Evolutionary conservation across 2,888 invertebrate species (phyloP).

Genomic region (Eristalinus aeneus): DNA sequence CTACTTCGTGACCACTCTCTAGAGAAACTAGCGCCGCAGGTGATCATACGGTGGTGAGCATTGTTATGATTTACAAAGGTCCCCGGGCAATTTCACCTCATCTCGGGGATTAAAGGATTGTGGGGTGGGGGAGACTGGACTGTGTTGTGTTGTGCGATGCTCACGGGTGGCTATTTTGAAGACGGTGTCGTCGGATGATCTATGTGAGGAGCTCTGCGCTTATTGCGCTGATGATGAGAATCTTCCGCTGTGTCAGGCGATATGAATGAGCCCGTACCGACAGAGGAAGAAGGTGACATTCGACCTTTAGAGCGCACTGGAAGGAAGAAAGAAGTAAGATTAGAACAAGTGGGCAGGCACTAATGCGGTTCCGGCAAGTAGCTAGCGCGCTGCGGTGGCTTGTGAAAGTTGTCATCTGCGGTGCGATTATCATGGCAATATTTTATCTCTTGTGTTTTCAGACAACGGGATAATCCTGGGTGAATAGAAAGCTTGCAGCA

Average conservation of each 20-base stretch:
- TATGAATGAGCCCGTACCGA: constrained; percentile 6
- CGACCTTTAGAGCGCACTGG: neutral
- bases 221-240: constrained; percentile 20
- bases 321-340: neutral
- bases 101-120: constrained; percentile 34
- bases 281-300: neutral
- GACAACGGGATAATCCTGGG: neutral
- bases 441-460: neutral
- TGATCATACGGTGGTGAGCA: constrained; percentile 63
- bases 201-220: constrained; percentile 18
- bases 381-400: neutral
- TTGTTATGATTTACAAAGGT: constrained; percentile 70
- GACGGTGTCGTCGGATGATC: constrained; percentile 55
- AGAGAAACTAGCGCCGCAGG: constrained; percentile 64
- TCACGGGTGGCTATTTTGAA: constrained; percentile 55
- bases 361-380: neutral
- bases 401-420: neutral
- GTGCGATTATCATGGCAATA: neutral
- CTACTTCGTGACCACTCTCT: constrained; percentile 54
- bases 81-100: constrained; percentile 64
- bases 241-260: neutral
- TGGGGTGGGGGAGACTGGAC: neutral
- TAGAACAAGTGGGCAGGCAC: neutral
- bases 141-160: constrained; percentile 39
- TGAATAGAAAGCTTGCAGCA: neutral